phyloP scores from a whole-genome alignment of 1,140 invertebrate genomes.

The Macrostomum lignano region DNA sequence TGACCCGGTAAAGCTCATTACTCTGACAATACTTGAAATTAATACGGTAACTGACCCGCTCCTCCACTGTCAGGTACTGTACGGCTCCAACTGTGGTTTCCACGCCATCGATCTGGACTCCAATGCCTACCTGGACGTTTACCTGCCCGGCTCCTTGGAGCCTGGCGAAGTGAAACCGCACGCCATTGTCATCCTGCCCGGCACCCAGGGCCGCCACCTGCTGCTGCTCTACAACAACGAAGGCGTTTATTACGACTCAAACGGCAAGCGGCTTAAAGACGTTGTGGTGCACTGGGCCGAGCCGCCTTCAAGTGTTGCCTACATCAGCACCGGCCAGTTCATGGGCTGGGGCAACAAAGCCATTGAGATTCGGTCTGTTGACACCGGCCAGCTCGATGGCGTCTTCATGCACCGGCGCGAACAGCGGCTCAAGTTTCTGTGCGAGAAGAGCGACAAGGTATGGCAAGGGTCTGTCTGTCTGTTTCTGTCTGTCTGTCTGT shows the following conservation, averaged over 20 bases:
- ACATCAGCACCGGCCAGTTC: conserved; percentile 89
- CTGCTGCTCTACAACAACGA: conserved; percentile 96
- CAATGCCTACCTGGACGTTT: conserved; percentile 4
- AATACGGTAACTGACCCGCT: no score
- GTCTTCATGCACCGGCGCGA: conserved; percentile 99
- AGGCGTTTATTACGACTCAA: conserved; percentile 94
- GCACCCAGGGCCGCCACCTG: conserved; percentile 87
- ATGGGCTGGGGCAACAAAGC: conserved; percentile 99
- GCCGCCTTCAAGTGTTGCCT: conserved; percentile 61
- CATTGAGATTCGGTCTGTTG: conserved; percentile 68
- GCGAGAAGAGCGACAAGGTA: conserved; percentile 94
- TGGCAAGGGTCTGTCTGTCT: no score
- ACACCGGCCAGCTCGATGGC: conserved; percentile 84
- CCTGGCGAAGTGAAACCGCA: conserved; percentile 80
- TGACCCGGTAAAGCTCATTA: no score
- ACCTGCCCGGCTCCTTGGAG: conserved; percentile 35
- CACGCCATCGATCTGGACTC: conserved; percentile 6
- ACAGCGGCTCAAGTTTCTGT: conserved; percentile 93
- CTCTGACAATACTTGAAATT: no score
- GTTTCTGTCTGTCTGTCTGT: no score
- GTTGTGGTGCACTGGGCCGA: conserved; percentile 77
- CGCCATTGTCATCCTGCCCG: conserved; percentile 90
- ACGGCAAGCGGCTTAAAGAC: conserved; percentile 57
- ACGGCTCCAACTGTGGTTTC: conserved; percentile 5
- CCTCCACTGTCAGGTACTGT: no score